Conservation (phyloP, 2,113 vertebrate genomes). For the Hiodon tergisus region DNA sequence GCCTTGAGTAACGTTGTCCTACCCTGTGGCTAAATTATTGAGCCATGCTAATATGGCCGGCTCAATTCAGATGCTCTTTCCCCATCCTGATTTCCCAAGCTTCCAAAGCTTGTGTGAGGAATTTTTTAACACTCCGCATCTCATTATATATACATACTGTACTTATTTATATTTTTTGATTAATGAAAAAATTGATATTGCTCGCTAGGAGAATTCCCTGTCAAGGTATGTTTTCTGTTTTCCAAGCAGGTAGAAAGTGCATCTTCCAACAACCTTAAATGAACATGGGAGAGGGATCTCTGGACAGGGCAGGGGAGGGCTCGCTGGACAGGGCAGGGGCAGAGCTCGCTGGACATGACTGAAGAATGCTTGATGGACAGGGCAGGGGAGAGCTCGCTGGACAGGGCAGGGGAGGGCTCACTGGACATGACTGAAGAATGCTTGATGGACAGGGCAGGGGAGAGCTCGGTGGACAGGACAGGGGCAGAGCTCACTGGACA, state of each 20-base stretch:
- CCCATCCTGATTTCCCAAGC: constrained; percentile 49
- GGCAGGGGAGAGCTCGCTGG: too few species aligned
- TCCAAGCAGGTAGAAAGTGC: constrained; percentile 42
- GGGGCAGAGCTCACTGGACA: neutral
- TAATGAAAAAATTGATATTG: constrained; percentile 42
- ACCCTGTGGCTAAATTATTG: constrained; percentile 67
- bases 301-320: constrained; percentile 6
- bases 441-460: too few species aligned
- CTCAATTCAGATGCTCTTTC: constrained; percentile 60
- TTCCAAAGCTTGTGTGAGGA: constrained; percentile 8
- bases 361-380: too few species aligned
- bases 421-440: too few species aligned
- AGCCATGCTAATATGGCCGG: constrained; percentile 64
- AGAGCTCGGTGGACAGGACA: too few species aligned
- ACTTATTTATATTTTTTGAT: constrained; percentile 35
- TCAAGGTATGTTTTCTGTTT: neutral
- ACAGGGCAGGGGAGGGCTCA: neutral
- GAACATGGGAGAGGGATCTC: constrained; percentile 39
- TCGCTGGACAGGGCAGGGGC: neutral
- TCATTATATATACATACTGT: neutral
- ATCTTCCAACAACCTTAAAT: constrained; percentile 64
- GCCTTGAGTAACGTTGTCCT: constrained; percentile 62
- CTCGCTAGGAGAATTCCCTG: constrained; percentile 8
- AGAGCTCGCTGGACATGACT: neutral
- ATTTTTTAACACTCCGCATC: too few species aligned